Evolutionary conservation across 2,888 invertebrate genomes (phyloP).

Genomic region (Hybos culiciformis): DNA sequence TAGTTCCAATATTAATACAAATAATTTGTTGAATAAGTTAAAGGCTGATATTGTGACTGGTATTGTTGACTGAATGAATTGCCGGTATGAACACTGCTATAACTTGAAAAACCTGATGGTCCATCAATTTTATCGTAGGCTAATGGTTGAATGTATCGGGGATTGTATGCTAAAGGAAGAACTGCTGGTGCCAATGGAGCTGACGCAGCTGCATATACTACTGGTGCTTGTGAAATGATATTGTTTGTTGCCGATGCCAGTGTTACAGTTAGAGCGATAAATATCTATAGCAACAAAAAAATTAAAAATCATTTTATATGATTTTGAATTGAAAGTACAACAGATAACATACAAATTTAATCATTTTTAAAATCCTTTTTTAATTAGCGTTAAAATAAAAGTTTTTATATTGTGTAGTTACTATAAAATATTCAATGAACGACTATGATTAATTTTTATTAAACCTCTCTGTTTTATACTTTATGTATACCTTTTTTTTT

Average conservation of each 20-base stretch:
- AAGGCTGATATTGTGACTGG: conserved; percentile 25
- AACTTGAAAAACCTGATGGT: conserved; percentile 19
- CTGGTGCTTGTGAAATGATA: not conserved
- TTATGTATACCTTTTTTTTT: too few species aligned
- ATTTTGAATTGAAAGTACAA: too few species aligned
- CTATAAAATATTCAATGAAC: too few species aligned
- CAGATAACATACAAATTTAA: too few species aligned
- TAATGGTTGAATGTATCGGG: conserved; percentile 14
- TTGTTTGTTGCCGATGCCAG: not conserved
- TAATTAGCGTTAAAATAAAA: too few species aligned
- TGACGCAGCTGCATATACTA: not conserved
- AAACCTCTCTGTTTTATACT: too few species aligned
- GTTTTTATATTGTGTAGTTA: too few species aligned
- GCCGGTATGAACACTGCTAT: conserved; percentile 27
- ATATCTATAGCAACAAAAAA: not conserved
- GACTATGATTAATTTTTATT: too few species aligned
- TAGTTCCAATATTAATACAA: too few species aligned
- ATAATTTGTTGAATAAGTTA: conserved; percentile 23
- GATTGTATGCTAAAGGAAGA: not conserved
- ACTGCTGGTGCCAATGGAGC: not conserved
- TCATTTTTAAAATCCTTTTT: too few species aligned
- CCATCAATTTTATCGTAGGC: conserved; percentile 21
- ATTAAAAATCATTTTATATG: too few species aligned
- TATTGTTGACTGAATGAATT: conserved; percentile 29
- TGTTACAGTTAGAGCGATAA: not conserved